A percentile compares a stretch with the other conserved stretches of the same genome.
Conservation (phyloP, 1,140 invertebrate species). For the Vollenhovia emeryi region DNA sequence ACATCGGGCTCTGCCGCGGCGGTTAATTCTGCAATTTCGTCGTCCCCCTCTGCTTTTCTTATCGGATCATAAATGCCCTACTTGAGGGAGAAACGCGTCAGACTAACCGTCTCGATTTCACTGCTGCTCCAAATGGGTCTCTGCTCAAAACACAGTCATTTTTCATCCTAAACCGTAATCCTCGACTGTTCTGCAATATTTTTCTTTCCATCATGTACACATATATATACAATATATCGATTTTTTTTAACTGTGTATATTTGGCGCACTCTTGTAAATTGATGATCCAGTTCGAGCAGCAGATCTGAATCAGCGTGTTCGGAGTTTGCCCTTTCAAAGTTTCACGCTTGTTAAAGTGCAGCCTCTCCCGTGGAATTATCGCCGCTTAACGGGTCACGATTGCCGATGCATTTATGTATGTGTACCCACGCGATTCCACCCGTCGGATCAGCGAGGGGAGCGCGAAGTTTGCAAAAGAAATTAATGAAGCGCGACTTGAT, state of each 20-base stretch:
- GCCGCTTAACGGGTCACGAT: slow-evolving; percentile 13
- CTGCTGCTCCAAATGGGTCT: slow-evolving; percentile 48
- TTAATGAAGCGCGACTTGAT: slow-evolving; percentile 23
- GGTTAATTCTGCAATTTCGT: slow-evolving; percentile 66
- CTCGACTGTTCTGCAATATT: slow-evolving; percentile 44
- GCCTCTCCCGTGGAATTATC: slow-evolving; percentile 3
- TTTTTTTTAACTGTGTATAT: slow-evolving; percentile 27
- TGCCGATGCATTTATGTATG: slow-evolving; percentile 39
- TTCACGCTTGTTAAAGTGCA: slow-evolving; percentile 65
- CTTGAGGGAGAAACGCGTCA: slow-evolving; percentile 43
- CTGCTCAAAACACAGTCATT: slow-evolving; percentile 64
- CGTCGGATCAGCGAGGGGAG: background rate
- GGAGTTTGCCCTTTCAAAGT: slow-evolving; percentile 39
- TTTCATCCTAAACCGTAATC: slow-evolving; percentile 59
- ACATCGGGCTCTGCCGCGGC: background rate
- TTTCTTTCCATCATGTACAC: slow-evolving; percentile 22
- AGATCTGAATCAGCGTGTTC: slow-evolving; percentile 45
- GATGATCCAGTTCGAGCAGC: slow-evolving; percentile 62
- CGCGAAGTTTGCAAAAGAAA: background rate
- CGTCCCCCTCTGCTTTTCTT: slow-evolving; percentile 55
- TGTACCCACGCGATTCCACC: background rate
- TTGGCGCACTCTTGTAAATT: slow-evolving; percentile 59
- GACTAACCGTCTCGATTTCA: slow-evolving; percentile 27
- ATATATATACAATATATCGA: background rate
- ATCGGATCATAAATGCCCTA: slow-evolving; percentile 66